Evolutionary conservation across 2,888 invertebrate genomes (phyloP), one percentile per base, ranked within the genome.

Genomic region (Myopa testacea): DNA sequence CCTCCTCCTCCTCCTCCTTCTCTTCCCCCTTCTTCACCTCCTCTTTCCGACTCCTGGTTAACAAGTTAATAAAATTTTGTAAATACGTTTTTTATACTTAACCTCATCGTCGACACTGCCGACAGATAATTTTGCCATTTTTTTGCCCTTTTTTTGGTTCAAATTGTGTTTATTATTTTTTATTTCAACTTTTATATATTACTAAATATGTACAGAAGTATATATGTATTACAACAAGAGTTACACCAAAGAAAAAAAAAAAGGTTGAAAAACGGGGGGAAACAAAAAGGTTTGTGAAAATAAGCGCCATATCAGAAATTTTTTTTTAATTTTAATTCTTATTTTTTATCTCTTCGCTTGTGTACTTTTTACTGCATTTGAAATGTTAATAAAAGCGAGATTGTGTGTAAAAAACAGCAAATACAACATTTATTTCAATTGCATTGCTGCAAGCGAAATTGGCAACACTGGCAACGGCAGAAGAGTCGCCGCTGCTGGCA

Each of bases 381-480:
- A 65, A 65, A 74, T 52, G 73, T 45, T 62, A 62, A 62, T 19
- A 73, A 65, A 74, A 63, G 65, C 34, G 34, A 52, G 55, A 38
- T 8, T 45, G 62, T 60, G 73, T 55, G 58, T 12, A 45, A 75
- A 75, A 75, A 75, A 69, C 16, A 50, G 50, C 14, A 40, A 63
- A 69, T 69, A 60, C 75, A 69, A 69, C 69, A 75, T 75, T 75
- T 75, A 75, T 75, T 75, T 75, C 68, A 69, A 75, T 75, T 75
- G 75, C 75, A 75, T 58, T 75, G 68, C 75, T 60, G 68, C 55
- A 55, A 50, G 67, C 75, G 26, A 16, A n/a, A 50, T 38, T 50
- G 75, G 52, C 55, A 58, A 19, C 68, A 55, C 68, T 55, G 58
- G 37, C 65, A 26, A 14, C 67, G 38, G 65, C n/a, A 40, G 62